phyloP scores from a whole-genome alignment of 2,113 vertebrate species.

The Psammodynastes pulverulentus region DNA sequence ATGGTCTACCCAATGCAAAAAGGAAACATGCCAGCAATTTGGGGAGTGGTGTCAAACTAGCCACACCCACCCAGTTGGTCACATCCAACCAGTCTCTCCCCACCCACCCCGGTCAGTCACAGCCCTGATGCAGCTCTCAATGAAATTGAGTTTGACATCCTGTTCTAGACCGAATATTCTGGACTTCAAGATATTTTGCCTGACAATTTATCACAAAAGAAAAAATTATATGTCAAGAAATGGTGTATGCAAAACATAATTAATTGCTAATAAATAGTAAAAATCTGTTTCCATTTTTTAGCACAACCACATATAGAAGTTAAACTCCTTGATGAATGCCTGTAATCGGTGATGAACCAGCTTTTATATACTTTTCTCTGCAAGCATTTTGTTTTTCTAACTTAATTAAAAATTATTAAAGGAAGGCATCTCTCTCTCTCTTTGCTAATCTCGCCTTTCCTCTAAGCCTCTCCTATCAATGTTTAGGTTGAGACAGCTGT shows the following conservation, averaged over 20 bases:
- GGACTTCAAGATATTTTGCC: too few relatives aligned
- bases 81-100: too few relatives aligned
- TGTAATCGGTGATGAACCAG: neutral
- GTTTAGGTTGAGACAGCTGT: too few relatives aligned
- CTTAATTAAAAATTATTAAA: neutral
- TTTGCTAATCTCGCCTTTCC: neutral
- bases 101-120: too few relatives aligned
- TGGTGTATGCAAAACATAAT: neutral
- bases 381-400: neutral
- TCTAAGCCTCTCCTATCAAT: neutral
- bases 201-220: too few relatives aligned
- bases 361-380: neutral
- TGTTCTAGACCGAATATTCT: neutral
- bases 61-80: too few relatives aligned
- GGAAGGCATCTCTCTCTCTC: neutral
- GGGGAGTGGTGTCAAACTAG: too few relatives aligned
- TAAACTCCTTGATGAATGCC: neutral
- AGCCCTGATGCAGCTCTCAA: too few relatives aligned
- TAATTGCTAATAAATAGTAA: neutral
- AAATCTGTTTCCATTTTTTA: neutral
- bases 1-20: too few relatives aligned
- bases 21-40: too few relatives aligned
- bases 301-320: neutral
- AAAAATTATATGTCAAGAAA: too few relatives aligned
- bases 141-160: too few relatives aligned